These are phyloP conservation scores for Psettodes erumei DNA, from an alignment of 2,113 vertebrate species.

Conservation along the genomic window DNA sequence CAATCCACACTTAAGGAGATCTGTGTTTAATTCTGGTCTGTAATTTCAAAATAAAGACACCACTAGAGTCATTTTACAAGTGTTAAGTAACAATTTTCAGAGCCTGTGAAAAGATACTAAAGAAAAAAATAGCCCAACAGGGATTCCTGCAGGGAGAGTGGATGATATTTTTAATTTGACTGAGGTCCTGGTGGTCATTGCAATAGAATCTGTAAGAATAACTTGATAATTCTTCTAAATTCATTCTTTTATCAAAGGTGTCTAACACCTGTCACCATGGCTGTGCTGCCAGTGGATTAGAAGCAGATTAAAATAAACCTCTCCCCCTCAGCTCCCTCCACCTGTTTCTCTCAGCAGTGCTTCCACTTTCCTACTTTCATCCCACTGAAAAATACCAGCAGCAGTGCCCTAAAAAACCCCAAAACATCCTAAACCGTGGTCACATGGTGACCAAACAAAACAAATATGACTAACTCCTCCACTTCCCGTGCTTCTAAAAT, in stretches of 20 bases:
- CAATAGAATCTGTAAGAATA: constrained; percentile 36
- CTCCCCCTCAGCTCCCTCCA: not conserved
- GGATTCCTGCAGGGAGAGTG: constrained; percentile 3
- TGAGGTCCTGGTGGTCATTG: constrained; percentile 2
- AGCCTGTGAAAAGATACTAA: constrained; percentile 23
- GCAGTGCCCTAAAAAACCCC: constrained; percentile 15
- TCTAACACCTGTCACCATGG: constrained; percentile 40
- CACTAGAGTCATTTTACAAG: constrained; percentile 15
- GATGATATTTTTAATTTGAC: constrained; percentile 26
- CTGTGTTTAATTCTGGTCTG: constrained; percentile 34
- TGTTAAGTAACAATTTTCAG: constrained; percentile 42
- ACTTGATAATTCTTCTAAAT: constrained; percentile 29
- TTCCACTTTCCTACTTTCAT: constrained; percentile 5
- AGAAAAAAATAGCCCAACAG: constrained; percentile 13
- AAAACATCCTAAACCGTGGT: constrained; percentile 6
- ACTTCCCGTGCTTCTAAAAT: constrained; percentile 48
- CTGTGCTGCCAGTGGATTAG: constrained; percentile 12
- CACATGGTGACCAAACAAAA: constrained; percentile 35
- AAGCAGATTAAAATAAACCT: constrained; percentile 44
- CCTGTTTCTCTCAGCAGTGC: not conserved
- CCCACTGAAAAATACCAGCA: constrained; percentile 11
- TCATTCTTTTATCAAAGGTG: constrained; percentile 49
- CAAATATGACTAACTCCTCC: constrained; percentile 17
- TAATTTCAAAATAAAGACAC: constrained; percentile 35
- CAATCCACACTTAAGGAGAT: constrained; percentile 34